Base-by-base conservation (phyloP, 30 jellyfish, hydroid and myxozoan genomes). In the Hydractinia symbiolongicarpus region DNA sequence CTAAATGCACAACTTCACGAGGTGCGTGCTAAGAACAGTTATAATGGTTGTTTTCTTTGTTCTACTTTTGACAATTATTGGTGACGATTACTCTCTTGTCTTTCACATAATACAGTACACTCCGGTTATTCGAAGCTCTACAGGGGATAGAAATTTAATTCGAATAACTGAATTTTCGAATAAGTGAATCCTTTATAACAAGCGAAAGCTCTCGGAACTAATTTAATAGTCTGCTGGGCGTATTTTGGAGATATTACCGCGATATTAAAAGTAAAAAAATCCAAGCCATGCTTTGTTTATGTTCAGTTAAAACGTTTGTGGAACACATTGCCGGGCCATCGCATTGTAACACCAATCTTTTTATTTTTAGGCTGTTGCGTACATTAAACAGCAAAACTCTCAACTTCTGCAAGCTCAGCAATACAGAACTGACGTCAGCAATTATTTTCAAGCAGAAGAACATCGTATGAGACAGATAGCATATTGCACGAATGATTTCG, bases 391-490 rank as follows among this genome's bases (percentile, higher is more conserved):
- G 61, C 81, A 84, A 44, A 86, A 86, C 66, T 77, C 98, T 40
- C 95, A 92, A 74, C 86, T 88, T 51, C 80, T 69, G 89, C 81
- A 86, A 55, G 96, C 88, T 79, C 95, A 89, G 69, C 95, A 86
- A 51, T 87, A 86, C 6, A 88, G 99, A 4, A 84, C 62, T 20
- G 96, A 94, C 49, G 83, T 94, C 21, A 95, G 75, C 20, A 76
- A 89, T 5, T 94, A 86, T 70, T 84, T 94, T 70, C 96, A 88
- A 70, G 89, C 91, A 51, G 99, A 94, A 67, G 69, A 86, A 80
- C 89, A 78, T 19, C 94, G 98, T 17, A 68, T 91, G 57, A 81
- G 82, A n/a, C 93, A 89, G 69, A 76, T 89, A n/a, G 67, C 67
- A 49, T 79, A 14, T 55, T 66, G 66, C 44, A 21, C 83, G 61